Evolutionary conservation across 1,140 invertebrate species (phyloP).

Genomic region (Galleria mellonella): DNA sequence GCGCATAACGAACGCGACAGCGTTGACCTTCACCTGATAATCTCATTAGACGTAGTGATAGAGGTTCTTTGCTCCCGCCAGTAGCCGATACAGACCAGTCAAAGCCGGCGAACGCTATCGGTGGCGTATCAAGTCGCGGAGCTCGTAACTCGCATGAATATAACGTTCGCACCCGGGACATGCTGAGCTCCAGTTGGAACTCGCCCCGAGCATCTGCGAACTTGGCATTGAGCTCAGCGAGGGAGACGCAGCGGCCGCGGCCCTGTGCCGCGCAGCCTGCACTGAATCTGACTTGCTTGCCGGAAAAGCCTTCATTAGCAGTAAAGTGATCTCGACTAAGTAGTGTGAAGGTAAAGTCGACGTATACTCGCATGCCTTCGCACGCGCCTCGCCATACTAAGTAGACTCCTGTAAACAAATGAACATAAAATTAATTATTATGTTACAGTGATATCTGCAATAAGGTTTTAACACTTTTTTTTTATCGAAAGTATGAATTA

Average conservation of each 20-base stretch:
- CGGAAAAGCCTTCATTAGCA: slow-evolving; percentile 87
- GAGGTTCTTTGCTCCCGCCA: slow-evolving; percentile 77
- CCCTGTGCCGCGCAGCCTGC: slow-evolving; percentile 84
- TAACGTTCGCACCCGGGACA: slow-evolving; percentile 85
- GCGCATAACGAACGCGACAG: slow-evolving; percentile 84
- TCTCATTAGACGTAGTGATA: slow-evolving; percentile 80
- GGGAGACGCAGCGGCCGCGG: slow-evolving; percentile 86
- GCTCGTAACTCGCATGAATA: slow-evolving; percentile 83
- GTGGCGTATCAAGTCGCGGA: slow-evolving; percentile 68
- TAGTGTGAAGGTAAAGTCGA: slow-evolving; percentile 90
- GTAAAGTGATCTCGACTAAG: slow-evolving; percentile 91
- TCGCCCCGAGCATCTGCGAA: slow-evolving; percentile 90
- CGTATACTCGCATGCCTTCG: slow-evolving; percentile 84
- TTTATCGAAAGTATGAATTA: too few relatives aligned
- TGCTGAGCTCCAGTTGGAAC: slow-evolving; percentile 87
- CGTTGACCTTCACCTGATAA: slow-evolving; percentile 89
- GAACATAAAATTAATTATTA: slow-evolving; percentile 1
- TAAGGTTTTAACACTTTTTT: too few relatives aligned
- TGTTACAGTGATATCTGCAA: too few relatives aligned
- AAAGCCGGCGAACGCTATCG: slow-evolving; percentile 77
- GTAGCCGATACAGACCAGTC: slow-evolving; percentile 89
- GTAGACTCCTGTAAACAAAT: slow-evolving; percentile 83
- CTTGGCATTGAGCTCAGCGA: slow-evolving; percentile 83
- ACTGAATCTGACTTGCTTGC: slow-evolving; percentile 84
- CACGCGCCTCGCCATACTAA: slow-evolving; percentile 86